Conservation (phyloP, 2,888 invertebrate genomes). For the Zygogramma bicolorata region DNA sequence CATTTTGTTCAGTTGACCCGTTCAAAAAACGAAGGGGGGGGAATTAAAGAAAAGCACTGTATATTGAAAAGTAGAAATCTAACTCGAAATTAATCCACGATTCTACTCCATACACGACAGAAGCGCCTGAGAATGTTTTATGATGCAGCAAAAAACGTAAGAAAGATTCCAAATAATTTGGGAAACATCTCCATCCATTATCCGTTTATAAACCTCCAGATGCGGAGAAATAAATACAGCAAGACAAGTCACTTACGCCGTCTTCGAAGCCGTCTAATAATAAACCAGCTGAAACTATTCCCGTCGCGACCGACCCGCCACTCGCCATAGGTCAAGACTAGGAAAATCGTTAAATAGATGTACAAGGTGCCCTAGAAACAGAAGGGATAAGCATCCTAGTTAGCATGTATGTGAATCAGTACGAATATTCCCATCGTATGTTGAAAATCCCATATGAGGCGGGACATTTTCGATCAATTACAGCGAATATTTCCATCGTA, state of each 20-base stretch:
- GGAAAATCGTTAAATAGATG: slow-evolving; percentile 33
- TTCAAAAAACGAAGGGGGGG: no score
- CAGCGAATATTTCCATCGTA: no score
- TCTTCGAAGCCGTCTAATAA: slow-evolving; percentile 36
- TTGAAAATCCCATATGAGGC: no score
- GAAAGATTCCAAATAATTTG: not conserved
- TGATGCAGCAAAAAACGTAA: not conserved
- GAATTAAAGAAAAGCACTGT: no score
- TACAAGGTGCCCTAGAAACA: slow-evolving; percentile 19
- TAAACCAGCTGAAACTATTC: slow-evolving; percentile 46
- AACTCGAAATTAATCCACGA: no score
- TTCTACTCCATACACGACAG: no score
- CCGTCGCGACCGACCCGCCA: slow-evolving; percentile 27
- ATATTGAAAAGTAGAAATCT: no score
- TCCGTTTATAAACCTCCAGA: slow-evolving; percentile 11
- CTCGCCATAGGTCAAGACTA: slow-evolving; percentile 48
- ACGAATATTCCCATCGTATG: no score
- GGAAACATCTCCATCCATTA: slow-evolving; percentile 16
- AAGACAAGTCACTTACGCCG: slow-evolving; percentile 22
- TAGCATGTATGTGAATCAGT: no score
- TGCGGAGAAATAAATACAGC: slow-evolving; percentile 16
- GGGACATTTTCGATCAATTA: no score
- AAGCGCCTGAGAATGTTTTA: no score
- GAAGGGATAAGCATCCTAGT: not conserved
- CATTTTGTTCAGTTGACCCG: no score